phyloP scores from a whole-genome alignment of 2,113 vertebrate species.

The Acrocephalus arundinaceus region DNA sequence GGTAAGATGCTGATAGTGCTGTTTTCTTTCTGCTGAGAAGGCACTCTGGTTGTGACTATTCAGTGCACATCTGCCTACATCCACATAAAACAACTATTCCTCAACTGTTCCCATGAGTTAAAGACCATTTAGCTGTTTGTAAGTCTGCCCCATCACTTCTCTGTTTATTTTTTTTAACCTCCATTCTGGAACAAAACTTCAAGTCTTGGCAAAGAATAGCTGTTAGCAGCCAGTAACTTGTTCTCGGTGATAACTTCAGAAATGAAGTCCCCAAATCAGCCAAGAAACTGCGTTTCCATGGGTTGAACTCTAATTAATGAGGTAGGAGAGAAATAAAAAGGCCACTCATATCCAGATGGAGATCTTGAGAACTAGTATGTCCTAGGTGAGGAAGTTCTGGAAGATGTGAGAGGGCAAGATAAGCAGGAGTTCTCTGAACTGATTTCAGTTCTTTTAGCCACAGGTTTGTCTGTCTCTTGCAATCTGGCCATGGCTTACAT shows the following conservation, averaged over 20 bases:
- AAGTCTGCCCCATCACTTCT: neutral
- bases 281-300: neutral
- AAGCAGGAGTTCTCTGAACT: neutral
- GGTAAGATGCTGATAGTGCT: neutral
- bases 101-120: neutral
- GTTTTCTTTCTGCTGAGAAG: neutral
- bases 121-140: neutral
- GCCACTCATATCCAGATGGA: neutral
- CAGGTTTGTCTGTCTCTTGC: neutral
- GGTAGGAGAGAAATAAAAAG: neutral
- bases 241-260: neutral
- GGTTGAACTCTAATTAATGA: neutral
- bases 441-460: neutral
- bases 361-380: accelerated
- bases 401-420: neutral
- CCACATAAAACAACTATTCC: neutral
- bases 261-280: neutral
- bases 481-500: neutral
- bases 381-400: neutral
- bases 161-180: neutral
- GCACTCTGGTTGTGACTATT: neutral
- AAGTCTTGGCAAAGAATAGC: neutral
- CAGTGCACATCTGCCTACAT: neutral
- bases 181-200: neutral
- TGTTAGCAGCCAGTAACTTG: neutral